Conservation (phyloP, 2,797 vertebrate species). For the Anguilla obscura region DNA sequence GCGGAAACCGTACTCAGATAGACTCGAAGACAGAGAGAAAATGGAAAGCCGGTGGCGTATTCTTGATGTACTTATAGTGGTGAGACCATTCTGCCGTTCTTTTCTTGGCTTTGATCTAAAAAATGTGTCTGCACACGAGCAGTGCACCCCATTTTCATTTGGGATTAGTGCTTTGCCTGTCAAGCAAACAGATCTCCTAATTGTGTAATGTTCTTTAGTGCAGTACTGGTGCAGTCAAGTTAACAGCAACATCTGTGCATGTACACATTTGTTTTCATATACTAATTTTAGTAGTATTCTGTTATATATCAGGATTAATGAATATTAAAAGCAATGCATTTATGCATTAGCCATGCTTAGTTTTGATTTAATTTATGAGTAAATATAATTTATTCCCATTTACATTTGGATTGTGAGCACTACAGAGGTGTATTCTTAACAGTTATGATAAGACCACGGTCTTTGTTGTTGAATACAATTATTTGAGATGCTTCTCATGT, state of each 20-base stretch:
- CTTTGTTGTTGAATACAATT: neutral
- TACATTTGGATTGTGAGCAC: neutral
- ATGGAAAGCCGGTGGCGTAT: neutral
- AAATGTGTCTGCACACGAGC: neutral
- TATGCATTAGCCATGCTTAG: neutral
- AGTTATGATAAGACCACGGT: neutral
- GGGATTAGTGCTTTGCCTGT: neutral
- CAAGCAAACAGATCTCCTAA: constrained; percentile 29
- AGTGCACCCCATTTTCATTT: neutral
- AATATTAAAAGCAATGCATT: neutral
- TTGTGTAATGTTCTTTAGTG: constrained; percentile 30
- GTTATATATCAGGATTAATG: neutral
- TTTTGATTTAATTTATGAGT: neutral
- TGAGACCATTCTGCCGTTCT: neutral
- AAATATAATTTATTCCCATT: neutral
- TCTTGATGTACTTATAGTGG: neutral
- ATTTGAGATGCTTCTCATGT: neutral
- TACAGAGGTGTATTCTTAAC: neutral
- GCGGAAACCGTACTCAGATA: neutral
- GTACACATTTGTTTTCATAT: neutral
- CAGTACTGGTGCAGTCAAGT: constrained; percentile 12
- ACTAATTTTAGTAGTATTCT: neutral
- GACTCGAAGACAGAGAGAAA: neutral
- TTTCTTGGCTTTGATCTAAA: neutral
- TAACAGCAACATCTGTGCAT: constrained; percentile 24